A percentile compares a stretch with the other conserved stretches of the same genome.
Evolutionary conservation across 2,888 invertebrate species (phyloP).

Genomic region (Notocelia uddmanniana): DNA sequence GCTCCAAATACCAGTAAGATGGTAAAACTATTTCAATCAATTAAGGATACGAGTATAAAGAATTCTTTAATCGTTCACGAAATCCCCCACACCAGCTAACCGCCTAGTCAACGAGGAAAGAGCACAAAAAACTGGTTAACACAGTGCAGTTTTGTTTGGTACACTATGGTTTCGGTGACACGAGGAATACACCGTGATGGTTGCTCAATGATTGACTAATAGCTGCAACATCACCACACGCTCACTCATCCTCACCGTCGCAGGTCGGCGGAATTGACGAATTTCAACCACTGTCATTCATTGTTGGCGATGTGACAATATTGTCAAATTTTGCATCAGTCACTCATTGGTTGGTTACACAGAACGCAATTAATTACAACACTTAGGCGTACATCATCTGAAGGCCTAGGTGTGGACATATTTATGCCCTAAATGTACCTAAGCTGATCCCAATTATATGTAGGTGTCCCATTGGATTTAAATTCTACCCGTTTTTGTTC

Average conservation of each 20-base stretch:
- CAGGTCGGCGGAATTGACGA: neutral
- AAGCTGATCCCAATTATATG: no score
- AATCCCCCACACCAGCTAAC: constrained; percentile 19
- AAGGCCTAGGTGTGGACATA: neutral
- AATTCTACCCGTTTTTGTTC: no score
- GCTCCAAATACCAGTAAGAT: neutral
- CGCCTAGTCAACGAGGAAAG: constrained; percentile 24
- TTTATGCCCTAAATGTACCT: neutral
- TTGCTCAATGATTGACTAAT: constrained; percentile 52
- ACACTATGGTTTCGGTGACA: constrained; percentile 52
- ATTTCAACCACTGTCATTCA: neutral
- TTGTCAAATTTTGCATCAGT: neutral
- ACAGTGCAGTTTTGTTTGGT: constrained; percentile 3
- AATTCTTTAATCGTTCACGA: neutral
- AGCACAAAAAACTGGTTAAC: constrained; percentile 17
- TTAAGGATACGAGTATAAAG: no score
- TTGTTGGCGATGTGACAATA: constrained; percentile 4
- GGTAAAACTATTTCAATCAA: neutral
- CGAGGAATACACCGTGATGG: constrained; percentile 61
- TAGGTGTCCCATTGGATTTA: no score
- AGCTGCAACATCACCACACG: constrained; percentile 44
- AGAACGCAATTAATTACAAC: neutral
- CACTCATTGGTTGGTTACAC: neutral
- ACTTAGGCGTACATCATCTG: neutral
- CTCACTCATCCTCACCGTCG: constrained; percentile 41